These are phyloP conservation scores for Pocillopora grandis DNA, from an alignment of 92 coral and sea anemone species.

Conservation along the genomic window DNA sequence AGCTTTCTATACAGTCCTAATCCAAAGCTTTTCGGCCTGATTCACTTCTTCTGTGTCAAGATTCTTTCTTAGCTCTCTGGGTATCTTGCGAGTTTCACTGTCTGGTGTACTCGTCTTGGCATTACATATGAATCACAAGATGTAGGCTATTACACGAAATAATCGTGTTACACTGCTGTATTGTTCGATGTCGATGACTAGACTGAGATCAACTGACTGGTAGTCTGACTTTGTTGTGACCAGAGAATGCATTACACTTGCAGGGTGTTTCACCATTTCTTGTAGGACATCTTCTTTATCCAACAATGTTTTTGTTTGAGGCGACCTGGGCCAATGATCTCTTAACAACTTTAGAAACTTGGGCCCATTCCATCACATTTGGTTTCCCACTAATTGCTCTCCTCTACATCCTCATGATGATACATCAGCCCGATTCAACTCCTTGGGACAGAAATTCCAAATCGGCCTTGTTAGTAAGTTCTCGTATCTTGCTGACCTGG, in stretches of 20 bases:
- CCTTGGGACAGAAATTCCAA: slow-evolving; percentile 55
- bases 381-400: slow-evolving; percentile 27
- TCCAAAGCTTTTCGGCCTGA: slow-evolving; percentile 35
- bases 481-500: slow-evolving; percentile 56
- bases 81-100: neutral
- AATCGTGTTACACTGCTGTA: slow-evolving; percentile 10
- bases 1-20: slow-evolving; percentile 11
- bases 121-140: neutral
- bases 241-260: slow-evolving; percentile 11
- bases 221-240: slow-evolving; percentile 11
- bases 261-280: slow-evolving; percentile 9
- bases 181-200: slow-evolving; percentile 33
- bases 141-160: neutral
- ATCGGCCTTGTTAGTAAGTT: slow-evolving; percentile 25
- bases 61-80: neutral
- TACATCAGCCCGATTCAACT: slow-evolving; percentile 48
- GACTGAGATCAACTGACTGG: slow-evolving; percentile 17
- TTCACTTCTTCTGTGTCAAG: slow-evolving; percentile 23
- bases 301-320: neutral
- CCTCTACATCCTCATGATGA: slow-evolving; percentile 43
- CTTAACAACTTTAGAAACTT: slow-evolving; percentile 12
- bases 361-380: slow-evolving; percentile 49
- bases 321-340: slow-evolving; percentile 35
- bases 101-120: neutral
- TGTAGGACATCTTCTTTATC: slow-evolving; percentile 12